These are phyloP conservation scores for Meloidogyne chitwoodi DNA, from an alignment of 1,140 invertebrate species.

Conservation along the genomic window DNA sequence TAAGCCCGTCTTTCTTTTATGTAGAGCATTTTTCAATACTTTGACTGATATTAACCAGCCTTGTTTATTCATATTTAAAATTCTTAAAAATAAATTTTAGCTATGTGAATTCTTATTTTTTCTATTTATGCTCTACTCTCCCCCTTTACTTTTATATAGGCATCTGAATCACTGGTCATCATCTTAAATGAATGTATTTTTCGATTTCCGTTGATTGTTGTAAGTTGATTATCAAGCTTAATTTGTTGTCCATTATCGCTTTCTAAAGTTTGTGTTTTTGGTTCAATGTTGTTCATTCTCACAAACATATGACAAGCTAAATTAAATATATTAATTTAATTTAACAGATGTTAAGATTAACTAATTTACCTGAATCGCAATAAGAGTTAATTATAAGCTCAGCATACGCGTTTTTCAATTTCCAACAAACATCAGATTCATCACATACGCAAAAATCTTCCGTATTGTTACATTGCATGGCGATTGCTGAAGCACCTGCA, in stretches of 20 bases:
- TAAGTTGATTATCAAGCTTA: neutral
- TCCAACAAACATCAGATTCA: neutral
- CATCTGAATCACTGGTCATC: neutral
- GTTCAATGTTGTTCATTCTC: constrained; percentile 6
- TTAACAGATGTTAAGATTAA: neutral
- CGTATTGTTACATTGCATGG: neutral
- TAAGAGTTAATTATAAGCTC: constrained; percentile 1
- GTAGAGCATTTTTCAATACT: too few species aligned
- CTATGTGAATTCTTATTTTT: too few species aligned
- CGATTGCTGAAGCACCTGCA: neutral
- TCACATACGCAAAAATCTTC: constrained; percentile 9
- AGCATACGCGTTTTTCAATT: neutral
- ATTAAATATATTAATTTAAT: neutral
- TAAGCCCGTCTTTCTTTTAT: too few species aligned
- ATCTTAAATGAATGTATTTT: neutral
- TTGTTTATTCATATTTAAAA: too few species aligned
- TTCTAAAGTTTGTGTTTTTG: neutral
- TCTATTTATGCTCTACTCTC: too few species aligned
- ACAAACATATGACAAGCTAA: constrained; percentile 4
- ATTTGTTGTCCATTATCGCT: neutral
- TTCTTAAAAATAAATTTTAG: too few species aligned
- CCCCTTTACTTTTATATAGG: neutral
- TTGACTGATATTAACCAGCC: too few species aligned
- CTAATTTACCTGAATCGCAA: neutral
- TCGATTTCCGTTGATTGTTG: neutral